Evolutionary conservation across 2,797 vertebrate species (phyloP), one percentile per base, ranked within the genome.

Genomic region (Taenioides sp.): DNA sequence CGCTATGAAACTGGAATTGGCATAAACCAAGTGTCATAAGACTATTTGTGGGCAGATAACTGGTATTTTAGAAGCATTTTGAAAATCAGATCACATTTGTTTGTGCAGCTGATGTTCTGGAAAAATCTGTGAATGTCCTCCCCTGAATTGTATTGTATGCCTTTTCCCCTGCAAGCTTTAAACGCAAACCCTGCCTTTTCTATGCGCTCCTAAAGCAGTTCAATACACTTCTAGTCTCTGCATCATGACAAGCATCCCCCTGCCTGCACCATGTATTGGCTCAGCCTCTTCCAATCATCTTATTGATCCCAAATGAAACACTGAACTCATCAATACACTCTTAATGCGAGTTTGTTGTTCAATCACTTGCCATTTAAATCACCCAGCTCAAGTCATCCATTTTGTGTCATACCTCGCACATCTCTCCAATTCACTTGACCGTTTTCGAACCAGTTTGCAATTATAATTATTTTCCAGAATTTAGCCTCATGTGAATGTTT

Each of bases 321-420:
- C 88, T 91, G 88, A 87, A 85, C 84, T 91, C 91, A 91, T 94
- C 93, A 91, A 93, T 94, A 92, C 69, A 63, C 81, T 83, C 91
- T 93, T 94, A 94, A 94, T 94, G 93, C 75, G 77, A 93, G 89
- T 93, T 93, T 92, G 90, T 92, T 92, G 89, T 91, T 92, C 92
- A 93, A 91, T 94, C 92, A 93, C 89, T 89, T 88, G 87, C 86
- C 87, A 89, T 92, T 93, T 92, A 93, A 93, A 93, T 93, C 91
- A 92, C 81, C 80, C 75, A 4, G 64, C 88, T 89, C 79, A 76
- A 87, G 80, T 79, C 86, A 92, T 92, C 88, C 72, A 77, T 82
- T 93, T 92, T 81, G 89, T 89, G 89, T 90, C 92, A 92, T 85
- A 86, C 31, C 63, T 78, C 72, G 82, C 82, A 77, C 76, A 25